Base-by-base conservation (phyloP, 2,888 invertebrate species). In the Eulithis prunata region DNA sequence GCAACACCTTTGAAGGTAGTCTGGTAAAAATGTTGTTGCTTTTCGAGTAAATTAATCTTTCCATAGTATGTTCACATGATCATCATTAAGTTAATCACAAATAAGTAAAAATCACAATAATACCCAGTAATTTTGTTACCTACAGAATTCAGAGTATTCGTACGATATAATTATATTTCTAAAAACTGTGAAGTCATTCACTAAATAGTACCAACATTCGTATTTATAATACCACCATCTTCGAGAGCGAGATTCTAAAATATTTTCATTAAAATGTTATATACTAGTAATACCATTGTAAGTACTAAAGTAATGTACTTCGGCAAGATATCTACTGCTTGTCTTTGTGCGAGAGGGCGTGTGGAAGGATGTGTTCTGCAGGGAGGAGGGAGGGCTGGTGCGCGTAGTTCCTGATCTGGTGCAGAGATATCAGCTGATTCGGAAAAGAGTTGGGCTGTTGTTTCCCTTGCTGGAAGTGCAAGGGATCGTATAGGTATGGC, bases 361-460 rank as follows among this genome's bases (percentile, higher is more conserved):
- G 93, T 64, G 93, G 93, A 72, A 95, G 90, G 77, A 95, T 92
- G 87, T 95, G 95, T 78, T 95, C 95, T 65, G 95, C 94, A 69
- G 95, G 94, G 94, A 96, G 95, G 56, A 96, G 90, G 65, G 97
- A 96, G 69, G 98, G 98, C 85, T 98, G 98, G 86, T 98, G 98
- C 71, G 98, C 97, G 90, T 98, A 99, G 90, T 98, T 98, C 89
- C 98, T 95, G 83, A 99, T 99, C 94, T 99, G 98, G 91, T 99
- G 98, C 76, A 99, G 94, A 77, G 98, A 98, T 89, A 98, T 98
- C 91, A 98, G 94, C 90, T 98, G 98, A 88, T 98, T 98, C 68
- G 98, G 98, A 90, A 98, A 98, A 65, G 96, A 95, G 73, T 95
- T 94, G 1, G 95, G 94, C 81, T 93, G 93, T 80, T 93, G 93